Conservation (phyloP, 1,140 invertebrate genomes). For the Plectrocnemia conspersa region DNA sequence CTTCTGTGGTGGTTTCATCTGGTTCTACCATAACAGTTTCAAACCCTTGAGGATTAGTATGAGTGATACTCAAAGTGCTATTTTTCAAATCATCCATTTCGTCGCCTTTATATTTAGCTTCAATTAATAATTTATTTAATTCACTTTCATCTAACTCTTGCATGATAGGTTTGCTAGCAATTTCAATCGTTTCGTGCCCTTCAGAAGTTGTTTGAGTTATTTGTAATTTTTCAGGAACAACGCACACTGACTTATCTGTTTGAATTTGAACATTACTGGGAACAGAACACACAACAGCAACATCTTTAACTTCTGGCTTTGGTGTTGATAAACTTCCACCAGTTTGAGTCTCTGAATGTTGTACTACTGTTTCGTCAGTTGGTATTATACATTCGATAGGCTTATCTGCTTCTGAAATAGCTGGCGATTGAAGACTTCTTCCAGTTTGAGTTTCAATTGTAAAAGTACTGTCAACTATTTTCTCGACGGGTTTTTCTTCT, state of each 20-base stretch:
- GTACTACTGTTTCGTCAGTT: too few species aligned
- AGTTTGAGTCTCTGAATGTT: conserved; percentile 59
- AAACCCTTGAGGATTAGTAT: conserved; percentile 66
- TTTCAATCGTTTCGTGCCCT: conserved; percentile 72
- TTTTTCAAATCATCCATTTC: conserved; percentile 46
- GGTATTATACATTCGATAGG: too few species aligned
- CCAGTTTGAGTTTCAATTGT: too few species aligned
- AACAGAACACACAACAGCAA: conserved; percentile 48
- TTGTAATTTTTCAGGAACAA: conserved; percentile 61
- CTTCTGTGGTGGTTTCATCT: conserved; percentile 70
- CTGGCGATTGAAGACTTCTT: too few species aligned
- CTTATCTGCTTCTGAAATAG: too few species aligned
- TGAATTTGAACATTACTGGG: conserved; percentile 58
- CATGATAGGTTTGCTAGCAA: conserved; percentile 60
- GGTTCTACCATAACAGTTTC: conserved; percentile 73
- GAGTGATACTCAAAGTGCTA: conserved; percentile 61
- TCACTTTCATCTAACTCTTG: conserved; percentile 50
- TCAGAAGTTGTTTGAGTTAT: conserved; percentile 63
- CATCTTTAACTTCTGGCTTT: conserved; percentile 39
- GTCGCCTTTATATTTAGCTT: conserved; percentile 64
- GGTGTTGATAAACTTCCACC: conserved; percentile 48
- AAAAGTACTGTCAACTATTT: too few species aligned
- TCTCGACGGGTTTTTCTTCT: too few species aligned
- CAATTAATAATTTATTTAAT: conserved; percentile 58
- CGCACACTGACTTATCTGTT: conserved; percentile 50